These are phyloP conservation scores for Drosophila anceps DNA, from an alignment of 2,888 invertebrate species.

Conservation along the genomic window DNA sequence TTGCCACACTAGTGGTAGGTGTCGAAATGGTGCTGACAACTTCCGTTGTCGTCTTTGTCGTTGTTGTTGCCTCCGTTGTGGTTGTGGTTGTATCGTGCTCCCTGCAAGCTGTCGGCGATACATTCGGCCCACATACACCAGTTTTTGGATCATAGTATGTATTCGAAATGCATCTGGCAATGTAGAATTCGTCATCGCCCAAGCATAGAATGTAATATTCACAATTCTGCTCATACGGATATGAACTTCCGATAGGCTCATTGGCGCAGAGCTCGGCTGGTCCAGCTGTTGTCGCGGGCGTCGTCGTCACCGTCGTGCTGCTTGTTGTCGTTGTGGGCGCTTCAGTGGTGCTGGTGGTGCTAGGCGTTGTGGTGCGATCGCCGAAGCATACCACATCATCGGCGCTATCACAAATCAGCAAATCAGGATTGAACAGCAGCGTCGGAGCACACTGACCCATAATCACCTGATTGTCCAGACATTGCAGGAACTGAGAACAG, in stretches of 20 bases:
- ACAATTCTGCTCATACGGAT: constrained; percentile 64
- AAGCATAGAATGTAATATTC: constrained; percentile 66
- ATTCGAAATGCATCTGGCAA: constrained; percentile 58
- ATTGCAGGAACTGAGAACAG: constrained; percentile 70
- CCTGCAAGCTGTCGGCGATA: constrained; percentile 64
- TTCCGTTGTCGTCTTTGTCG: constrained; percentile 40
- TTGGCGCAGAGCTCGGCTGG: constrained; percentile 57
- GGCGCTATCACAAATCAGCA: constrained; percentile 66
- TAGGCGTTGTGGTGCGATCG: constrained; percentile 54
- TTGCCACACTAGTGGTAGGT: constrained; percentile 24
- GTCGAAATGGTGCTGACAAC: constrained; percentile 28
- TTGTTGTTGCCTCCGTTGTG: constrained; percentile 39
- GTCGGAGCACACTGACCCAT: constrained; percentile 57
- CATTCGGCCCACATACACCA: constrained; percentile 60
- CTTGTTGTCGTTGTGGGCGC: constrained; percentile 35
- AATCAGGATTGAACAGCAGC: constrained; percentile 65
- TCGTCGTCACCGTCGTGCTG: constrained; percentile 38
- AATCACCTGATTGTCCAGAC: constrained; percentile 44
- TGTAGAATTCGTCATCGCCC: constrained; percentile 40
- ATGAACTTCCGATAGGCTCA: constrained; percentile 32
- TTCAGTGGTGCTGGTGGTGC: constrained; percentile 37
- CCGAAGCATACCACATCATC: constrained; percentile 59
- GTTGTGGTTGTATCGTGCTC: constrained; percentile 32
- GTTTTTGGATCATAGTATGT: constrained; percentile 68
- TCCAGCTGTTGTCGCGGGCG: constrained; percentile 39